Conservation (phyloP, 2,797 vertebrate genomes). For the Scarus forsteni region DNA sequence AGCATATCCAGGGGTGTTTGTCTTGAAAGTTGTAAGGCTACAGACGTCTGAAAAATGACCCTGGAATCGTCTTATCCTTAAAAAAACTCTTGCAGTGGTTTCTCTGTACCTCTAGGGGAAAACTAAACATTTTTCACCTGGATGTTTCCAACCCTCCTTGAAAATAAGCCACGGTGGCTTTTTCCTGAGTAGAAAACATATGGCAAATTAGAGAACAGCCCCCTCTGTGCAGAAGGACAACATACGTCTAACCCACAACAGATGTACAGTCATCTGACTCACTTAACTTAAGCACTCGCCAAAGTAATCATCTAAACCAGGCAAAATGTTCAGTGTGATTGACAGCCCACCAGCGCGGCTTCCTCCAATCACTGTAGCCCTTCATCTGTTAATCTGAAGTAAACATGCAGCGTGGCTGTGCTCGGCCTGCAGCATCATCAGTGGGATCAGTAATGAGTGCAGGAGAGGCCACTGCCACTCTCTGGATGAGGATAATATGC, state of each 20-base stretch:
- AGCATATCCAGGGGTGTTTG: no score
- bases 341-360: constrained; percentile 16
- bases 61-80: background rate
- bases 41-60: background rate
- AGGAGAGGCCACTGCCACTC: constrained; percentile 31
- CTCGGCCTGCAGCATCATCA: constrained; percentile 48
- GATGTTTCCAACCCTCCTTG: constrained; percentile 1
- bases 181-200: constrained; percentile 29
- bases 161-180: background rate
- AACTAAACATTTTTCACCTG: constrained; percentile 10
- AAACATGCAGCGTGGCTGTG: constrained; percentile 32
- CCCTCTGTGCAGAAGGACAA: constrained; percentile 22
- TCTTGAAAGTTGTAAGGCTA: background rate
- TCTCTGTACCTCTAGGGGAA: background rate
- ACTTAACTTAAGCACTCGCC: constrained; percentile 37
- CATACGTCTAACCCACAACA: constrained; percentile 51
- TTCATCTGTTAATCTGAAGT: constrained; percentile 56
- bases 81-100: background rate
- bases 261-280: constrained; percentile 57
- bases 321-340: constrained; percentile 45
- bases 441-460: constrained; percentile 44
- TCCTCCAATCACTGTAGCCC: constrained; percentile 43
- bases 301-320: constrained; percentile 61
- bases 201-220: constrained; percentile 17
- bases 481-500: constrained; percentile 52